Base-by-base conservation (phyloP, 2,888 invertebrate genomes). In the Troilus luridus region DNA sequence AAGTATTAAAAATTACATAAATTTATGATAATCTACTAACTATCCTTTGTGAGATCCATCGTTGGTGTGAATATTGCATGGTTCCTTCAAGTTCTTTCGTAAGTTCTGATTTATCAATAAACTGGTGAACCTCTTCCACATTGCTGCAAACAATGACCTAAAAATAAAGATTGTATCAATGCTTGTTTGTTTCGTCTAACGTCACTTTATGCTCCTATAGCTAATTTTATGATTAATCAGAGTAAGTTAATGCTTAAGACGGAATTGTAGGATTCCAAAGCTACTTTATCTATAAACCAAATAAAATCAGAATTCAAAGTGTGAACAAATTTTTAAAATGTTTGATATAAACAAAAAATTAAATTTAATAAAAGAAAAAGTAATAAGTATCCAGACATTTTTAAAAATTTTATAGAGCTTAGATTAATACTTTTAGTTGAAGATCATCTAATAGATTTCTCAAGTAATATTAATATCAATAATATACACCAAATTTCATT, bases 11-110 rank as follows among this genome's bases (percentile, higher is more conserved):
- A 67, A 24, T 24, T 21, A 14, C 2, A 67, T 14, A 14, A 24
- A 67, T 6, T 67, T 2, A 27, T 24, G 88, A 92, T 58, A 17
- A 88, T 59, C 59, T 88, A 95, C 96, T 96, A 94, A 99, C 99
- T 94, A 98, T 97, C 95, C 99, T 96, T 94, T 99, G 98, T 93
- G 98, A 97, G 94, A 99, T 98, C 99, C 99, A 99, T 94, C 98
- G 98, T 91, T 98, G 96, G 94, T 99, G 98, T 93, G 98, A 97
- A 95, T 98, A 99, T 92, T 97, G 96, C 92, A 99, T 95, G 92
- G 96, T 96, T 1, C 99, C 99, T 7, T 98, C 98, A 92, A 99
- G 95, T 94, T 99, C 99, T 60, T 96, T 95, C 0, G 98, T 98
- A 93, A 99, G 95, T 94, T 98, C 98, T 93, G 96, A 96, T 92